Percentiles rank a stretch among this genome's conserved stretches.
Conservation (phyloP, 2,797 vertebrate genomes). For the Sciurus carolinensis region DNA sequence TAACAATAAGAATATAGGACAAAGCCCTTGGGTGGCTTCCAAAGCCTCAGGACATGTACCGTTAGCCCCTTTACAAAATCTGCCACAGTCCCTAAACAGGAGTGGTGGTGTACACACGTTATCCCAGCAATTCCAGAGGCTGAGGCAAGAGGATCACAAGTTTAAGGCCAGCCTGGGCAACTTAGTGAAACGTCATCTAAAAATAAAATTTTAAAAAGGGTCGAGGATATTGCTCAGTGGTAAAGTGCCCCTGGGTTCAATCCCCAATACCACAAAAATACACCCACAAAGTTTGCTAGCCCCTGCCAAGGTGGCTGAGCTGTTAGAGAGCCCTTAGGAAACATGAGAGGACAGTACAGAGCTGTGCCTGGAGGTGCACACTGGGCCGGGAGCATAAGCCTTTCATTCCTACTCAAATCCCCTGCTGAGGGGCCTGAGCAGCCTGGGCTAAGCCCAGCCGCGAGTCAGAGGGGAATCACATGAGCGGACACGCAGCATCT, state of each 20-base stretch:
- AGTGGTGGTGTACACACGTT: no score
- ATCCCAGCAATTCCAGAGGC: no score
- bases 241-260: no score
- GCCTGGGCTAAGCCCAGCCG: background rate
- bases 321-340: background rate
- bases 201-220: no score
- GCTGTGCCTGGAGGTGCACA: rapidly evolving
- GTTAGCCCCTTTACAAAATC: background rate
- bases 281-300: no score
- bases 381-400: background rate
- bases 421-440: background rate
- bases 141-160: no score
- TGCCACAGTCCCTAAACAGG: no score
- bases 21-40: no score
- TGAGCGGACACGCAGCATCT: background rate
- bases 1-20: background rate
- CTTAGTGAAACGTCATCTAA: no score
- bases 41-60: background rate
- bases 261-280: no score
- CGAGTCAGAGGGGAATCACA: background rate
- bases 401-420: background rate
- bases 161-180: no score
- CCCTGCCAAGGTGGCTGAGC: rapidly evolving
- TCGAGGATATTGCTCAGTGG: no score
- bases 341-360: background rate